A percentile compares a stretch with the other conserved stretches of the same genome.
These are phyloP conservation scores for Leptopilina clavipes DNA, from an alignment of 1,140 invertebrate species.

Conservation along the genomic window DNA sequence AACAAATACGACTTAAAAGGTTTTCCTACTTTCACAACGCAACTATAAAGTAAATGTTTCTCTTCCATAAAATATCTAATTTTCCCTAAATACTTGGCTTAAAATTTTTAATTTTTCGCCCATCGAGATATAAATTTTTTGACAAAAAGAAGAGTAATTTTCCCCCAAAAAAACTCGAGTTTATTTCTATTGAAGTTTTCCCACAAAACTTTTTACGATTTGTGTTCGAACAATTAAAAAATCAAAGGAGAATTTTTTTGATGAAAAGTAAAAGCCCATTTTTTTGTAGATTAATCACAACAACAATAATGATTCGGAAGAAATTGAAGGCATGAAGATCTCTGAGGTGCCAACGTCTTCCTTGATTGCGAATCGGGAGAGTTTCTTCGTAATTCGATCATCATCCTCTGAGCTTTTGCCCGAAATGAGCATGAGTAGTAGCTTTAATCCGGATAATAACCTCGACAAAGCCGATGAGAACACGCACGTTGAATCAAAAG, in stretches of 20 bases:
- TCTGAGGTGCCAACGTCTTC: constrained; percentile 66
- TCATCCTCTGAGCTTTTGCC: constrained; percentile 50
- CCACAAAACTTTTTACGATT: too few species aligned
- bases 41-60: neutral
- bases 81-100: too few species aligned
- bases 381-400: constrained; percentile 61
- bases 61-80: too few species aligned
- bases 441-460: constrained; percentile 47
- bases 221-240: too few species aligned
- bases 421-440: constrained; percentile 43
- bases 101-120: too few species aligned
- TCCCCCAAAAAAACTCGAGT: too few species aligned
- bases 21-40: too few species aligned
- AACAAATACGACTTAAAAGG: neutral
- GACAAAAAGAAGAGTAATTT: too few species aligned
- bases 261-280: neutral
- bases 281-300: constrained; percentile 63
- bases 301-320: constrained; percentile 59
- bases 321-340: constrained; percentile 69
- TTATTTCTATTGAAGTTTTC: too few species aligned
- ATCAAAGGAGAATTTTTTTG: too few species aligned
- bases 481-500: constrained; percentile 62
- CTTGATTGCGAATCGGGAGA: constrained; percentile 60
- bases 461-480: constrained; percentile 35
- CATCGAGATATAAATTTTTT: too few species aligned